Conservation (phyloP, 2,113 vertebrate species). For the Oryzias curvinotus region DNA sequence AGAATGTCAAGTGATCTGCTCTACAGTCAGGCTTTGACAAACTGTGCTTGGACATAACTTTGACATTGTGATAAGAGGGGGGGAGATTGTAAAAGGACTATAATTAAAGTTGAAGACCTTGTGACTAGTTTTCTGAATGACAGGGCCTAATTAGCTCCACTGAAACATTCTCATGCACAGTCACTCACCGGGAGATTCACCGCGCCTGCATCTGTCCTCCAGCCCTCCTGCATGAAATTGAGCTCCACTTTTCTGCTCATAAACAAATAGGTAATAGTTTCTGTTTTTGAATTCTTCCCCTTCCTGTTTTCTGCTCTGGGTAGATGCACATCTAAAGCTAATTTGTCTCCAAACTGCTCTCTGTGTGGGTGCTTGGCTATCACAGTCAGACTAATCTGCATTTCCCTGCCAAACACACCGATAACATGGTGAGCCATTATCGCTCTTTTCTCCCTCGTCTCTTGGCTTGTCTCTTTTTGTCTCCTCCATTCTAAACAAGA, state of each 20-base stretch:
- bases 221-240: background rate
- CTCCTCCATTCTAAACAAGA: background rate
- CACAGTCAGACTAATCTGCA: constrained; percentile 1
- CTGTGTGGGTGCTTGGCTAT: constrained; percentile 18
- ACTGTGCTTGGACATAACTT: too few species aligned
- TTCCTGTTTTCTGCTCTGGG: background rate
- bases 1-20: too few species aligned
- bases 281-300: background rate
- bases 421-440: background rate
- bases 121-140: constrained; percentile 32
- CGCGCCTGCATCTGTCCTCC: constrained; percentile 11
- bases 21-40: too few species aligned
- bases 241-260: constrained; percentile 17
- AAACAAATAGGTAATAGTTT: constrained; percentile 4
- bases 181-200: constrained; percentile 1
- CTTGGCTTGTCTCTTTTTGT: background rate
- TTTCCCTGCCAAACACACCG: constrained; percentile 10
- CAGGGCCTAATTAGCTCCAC: constrained; percentile 35
- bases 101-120: constrained; percentile 46
- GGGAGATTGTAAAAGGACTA: background rate
- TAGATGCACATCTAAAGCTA: constrained; percentile 6
- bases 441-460: background rate
- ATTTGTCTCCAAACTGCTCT: constrained; percentile 22
- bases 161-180: constrained; percentile 4
- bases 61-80: too few species aligned